phyloP scores from a whole-genome alignment of 2,888 invertebrate species.

The Rhogogaster chlorosoma region DNA sequence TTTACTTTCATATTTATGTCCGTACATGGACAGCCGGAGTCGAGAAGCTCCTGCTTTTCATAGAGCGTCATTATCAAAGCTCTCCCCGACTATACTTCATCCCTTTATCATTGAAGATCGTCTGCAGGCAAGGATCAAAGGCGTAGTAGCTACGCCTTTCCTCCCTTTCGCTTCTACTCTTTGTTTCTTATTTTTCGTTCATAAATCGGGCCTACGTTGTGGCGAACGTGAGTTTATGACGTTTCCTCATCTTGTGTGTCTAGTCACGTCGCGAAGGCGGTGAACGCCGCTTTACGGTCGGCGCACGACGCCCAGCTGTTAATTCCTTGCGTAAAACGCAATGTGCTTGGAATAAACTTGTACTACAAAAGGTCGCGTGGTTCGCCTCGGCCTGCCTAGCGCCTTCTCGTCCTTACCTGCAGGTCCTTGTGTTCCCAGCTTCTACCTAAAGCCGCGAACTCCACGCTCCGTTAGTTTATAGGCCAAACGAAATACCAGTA shows the following conservation, averaged over 20 bases:
- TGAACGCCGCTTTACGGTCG: slow-evolving; percentile 59
- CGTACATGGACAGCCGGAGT: background rate
- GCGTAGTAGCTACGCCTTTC: background rate
- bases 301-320: slow-evolving; percentile 58
- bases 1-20: slow-evolving; percentile 23
- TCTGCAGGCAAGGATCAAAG: background rate
- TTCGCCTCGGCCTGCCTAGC: background rate
- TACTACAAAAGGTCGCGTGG: background rate
- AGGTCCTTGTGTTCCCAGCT: background rate
- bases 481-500: slow-evolving; percentile 70
- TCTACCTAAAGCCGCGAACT: background rate
- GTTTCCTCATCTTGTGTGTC: slow-evolving; percentile 26
- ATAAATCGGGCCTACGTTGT: slow-evolving; percentile 7
- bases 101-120: background rate
- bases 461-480: slow-evolving; percentile 62
- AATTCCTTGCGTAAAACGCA: slow-evolving; percentile 65
- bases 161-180: background rate
- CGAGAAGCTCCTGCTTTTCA: background rate
- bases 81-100: background rate
- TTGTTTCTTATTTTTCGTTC: background rate
- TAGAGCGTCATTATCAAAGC: background rate
- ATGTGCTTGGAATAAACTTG: slow-evolving; percentile 60
- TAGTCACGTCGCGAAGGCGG: slow-evolving; percentile 44
- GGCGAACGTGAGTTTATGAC: slow-evolving; percentile 34
- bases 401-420: background rate